Percentiles rank a stretch among this genome's conserved stretches.
Conservation (phyloP, 2,888 invertebrate genomes). For the Copidosoma aretas region DNA sequence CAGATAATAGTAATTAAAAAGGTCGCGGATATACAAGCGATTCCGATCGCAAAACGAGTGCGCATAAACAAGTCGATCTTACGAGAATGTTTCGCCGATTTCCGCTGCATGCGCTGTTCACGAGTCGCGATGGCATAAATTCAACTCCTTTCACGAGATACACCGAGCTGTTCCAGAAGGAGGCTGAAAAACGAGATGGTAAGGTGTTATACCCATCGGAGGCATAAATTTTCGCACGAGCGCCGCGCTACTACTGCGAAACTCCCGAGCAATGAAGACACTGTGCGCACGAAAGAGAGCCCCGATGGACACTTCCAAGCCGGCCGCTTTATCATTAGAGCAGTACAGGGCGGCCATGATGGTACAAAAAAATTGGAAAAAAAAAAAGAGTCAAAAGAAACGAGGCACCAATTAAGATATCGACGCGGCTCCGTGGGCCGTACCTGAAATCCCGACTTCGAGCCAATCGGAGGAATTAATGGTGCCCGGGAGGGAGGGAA, state of each 20-base stretch:
- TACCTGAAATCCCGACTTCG: conserved; percentile 47
- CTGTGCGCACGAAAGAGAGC: conserved; percentile 38
- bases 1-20: too few relatives aligned
- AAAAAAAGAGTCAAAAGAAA: conserved; percentile 20
- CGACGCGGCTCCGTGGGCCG: conserved; percentile 48
- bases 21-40: too few relatives aligned
- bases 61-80: too few relatives aligned
- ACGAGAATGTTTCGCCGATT: too few relatives aligned
- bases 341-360: conserved; percentile 41
- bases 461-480: conserved; percentile 56
- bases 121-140: too few relatives aligned
- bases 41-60: too few relatives aligned
- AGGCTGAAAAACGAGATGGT: neutral
- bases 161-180: neutral
- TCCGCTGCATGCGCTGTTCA: too few relatives aligned
- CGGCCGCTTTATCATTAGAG: conserved; percentile 36
- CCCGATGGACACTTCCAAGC: conserved; percentile 41
- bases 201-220: neutral
- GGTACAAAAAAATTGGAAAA: conserved; percentile 14
- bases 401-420: conserved; percentile 60
- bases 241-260: conserved; percentile 1
- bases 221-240: conserved; percentile 45
- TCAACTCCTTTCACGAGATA: too few relatives aligned
- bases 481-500: conserved; percentile 22
- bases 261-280: conserved; percentile 26